Evolutionary conservation across 2,113 vertebrate species (phyloP).

Genomic region (Rhodinocichla rosea): DNA sequence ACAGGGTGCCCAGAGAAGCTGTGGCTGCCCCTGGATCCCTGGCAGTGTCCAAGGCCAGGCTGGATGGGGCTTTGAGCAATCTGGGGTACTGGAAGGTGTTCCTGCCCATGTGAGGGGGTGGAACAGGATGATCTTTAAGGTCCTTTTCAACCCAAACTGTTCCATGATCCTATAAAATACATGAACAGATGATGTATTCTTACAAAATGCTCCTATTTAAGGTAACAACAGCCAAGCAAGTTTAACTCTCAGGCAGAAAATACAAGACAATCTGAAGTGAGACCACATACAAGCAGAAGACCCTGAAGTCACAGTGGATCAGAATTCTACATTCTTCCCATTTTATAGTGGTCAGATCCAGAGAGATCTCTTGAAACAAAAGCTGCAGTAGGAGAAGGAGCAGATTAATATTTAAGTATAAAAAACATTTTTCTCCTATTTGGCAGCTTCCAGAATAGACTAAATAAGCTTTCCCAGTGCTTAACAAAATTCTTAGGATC

Average conservation of each 20-base stretch:
- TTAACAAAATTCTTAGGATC: background rate
- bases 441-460: background rate
- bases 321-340: background rate
- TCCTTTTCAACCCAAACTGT: background rate
- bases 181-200: background rate
- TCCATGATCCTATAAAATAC: background rate
- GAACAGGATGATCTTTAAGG: background rate
- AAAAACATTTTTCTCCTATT: background rate
- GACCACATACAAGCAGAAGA: background rate
- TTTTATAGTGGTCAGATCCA: background rate
- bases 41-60: background rate
- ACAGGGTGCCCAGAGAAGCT: background rate
- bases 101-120: background rate
- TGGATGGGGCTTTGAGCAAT: fast-evolving
- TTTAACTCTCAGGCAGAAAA: background rate
- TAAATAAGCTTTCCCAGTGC: background rate
- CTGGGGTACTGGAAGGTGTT: fast-evolving
- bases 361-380: background rate
- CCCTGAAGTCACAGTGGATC: background rate
- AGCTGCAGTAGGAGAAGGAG: background rate
- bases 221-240: background rate
- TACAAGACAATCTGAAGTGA: background rate
- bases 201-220: background rate
- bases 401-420: background rate
- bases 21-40: background rate